Evolutionary conservation across 1,140 invertebrate species (phyloP).

Genomic region (Dufourea novaeangliae): DNA sequence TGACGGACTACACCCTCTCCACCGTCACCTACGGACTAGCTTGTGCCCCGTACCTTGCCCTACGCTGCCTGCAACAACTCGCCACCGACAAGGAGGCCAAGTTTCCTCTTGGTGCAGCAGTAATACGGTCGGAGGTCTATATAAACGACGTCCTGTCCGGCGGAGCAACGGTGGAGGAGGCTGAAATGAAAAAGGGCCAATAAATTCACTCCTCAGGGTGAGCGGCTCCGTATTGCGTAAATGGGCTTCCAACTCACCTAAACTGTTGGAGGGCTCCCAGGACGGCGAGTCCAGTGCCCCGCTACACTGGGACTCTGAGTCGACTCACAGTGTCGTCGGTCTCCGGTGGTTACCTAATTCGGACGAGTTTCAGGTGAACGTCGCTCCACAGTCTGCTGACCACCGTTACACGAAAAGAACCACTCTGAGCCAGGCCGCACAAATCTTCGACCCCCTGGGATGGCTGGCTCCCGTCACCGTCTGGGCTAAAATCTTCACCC

Average conservation of each 20-base stretch:
- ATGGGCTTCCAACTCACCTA: constrained; percentile 2
- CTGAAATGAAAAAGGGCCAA: neutral
- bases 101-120: neutral
- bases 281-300: neutral
- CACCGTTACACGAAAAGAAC: too few relatives aligned
- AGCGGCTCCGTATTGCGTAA: neutral
- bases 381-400: neutral
- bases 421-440: neutral
- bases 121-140: neutral
- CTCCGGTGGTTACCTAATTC: too few relatives aligned
- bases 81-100: neutral
- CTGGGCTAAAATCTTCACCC: neutral
- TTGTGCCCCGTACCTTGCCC: neutral
- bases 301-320: neutral
- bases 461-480: neutral
- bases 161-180: neutral
- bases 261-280: neutral
- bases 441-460: neutral
- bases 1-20: too few relatives aligned
- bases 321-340: neutral
- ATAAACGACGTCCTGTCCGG: neutral
- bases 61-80: neutral
- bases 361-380: neutral
- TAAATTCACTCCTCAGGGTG: neutral
- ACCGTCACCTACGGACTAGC: too few relatives aligned